Evolutionary conservation across 2,888 invertebrate species (phyloP).

Genomic region (Tipula lateralis): DNA sequence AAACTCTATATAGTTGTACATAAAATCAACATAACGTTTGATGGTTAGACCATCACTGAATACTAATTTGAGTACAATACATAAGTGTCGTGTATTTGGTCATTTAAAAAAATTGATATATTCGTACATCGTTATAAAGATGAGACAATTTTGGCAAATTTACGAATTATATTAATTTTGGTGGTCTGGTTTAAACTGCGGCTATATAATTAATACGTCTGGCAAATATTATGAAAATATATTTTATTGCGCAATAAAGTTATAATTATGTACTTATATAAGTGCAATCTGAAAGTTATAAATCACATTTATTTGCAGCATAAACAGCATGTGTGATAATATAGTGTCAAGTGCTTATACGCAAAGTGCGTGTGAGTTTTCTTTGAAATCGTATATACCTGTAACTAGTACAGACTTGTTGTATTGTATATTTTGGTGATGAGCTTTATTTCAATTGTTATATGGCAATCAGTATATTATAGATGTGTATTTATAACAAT

Average conservation of each 20-base stretch:
- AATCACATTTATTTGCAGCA: neutral
- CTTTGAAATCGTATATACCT: too few relatives aligned
- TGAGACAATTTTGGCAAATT: neutral
- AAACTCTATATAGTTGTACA: neutral
- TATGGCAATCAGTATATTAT: too few relatives aligned
- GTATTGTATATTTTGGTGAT: too few relatives aligned
- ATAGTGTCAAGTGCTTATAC: too few relatives aligned
- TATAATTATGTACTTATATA: neutral
- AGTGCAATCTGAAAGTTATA: neutral
- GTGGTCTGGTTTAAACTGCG: neutral
- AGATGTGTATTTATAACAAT: too few relatives aligned
- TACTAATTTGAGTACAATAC: neutral
- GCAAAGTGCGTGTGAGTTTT: too few relatives aligned
- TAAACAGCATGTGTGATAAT: too few relatives aligned
- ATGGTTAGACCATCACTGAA: neutral
- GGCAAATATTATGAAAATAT: neutral
- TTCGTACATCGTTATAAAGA: neutral
- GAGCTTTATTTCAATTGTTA: too few relatives aligned
- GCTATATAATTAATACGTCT: neutral
- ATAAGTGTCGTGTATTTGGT: neutral
- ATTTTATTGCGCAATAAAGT: neutral
- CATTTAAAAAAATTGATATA: neutral
- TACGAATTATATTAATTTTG: neutral
- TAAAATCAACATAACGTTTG: neutral
- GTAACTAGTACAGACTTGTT: too few relatives aligned